Base-by-base conservation (phyloP, 1,140 invertebrate species). In the Brachionus angularis region DNA sequence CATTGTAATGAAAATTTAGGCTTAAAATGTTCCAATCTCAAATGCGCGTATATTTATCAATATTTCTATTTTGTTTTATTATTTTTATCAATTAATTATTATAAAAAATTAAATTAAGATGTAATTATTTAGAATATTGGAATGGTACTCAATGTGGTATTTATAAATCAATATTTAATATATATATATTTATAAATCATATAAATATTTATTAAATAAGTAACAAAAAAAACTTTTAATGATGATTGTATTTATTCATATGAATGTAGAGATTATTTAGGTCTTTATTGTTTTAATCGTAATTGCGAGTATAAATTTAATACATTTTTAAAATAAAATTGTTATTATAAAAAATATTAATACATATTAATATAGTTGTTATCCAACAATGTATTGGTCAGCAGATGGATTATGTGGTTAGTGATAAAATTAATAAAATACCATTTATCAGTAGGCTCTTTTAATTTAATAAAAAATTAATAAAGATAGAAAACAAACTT, bases 251-350 rank as follows among this genome's bases (percentile, higher is more conserved):
- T 7, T 12, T 2, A 31, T 16, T 25, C 12, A n/a, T 33, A 27
- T 55, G 27, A 55, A 55, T 55, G 52, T 7, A 3, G 21, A 55
- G 7, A 55, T 25, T n/a, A 55, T 36, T 36, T 55, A 31, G 23
- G 14, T 31, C 21, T 42, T 16, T 10, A 42, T 10, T 42, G 39
- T 42, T 16, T 42, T 16, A 42, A 42, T 16, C 16, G 10, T 16
- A 42, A 10, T 16, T 42, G 39, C 39, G 39, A 42, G 39, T 42
- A 42, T 10, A 16, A n/a, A n/a, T n/a, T n/a, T n/a, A n/a, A n/a
- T n/a, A n/a, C n/a, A n/a, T n/a, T n/a, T n/a, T n/a, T n/a, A n/a
- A n/a, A n/a, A n/a, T n/a, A n/a, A n/a, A n/a, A n/a, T n/a, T n/a
- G n/a, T n/a, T n/a, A n/a, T n/a, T n/a, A n/a, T n/a, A n/a, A n/a